Evolutionary conservation across 2,113 vertebrate genomes (phyloP), one percentile per base, ranked within the genome.

Genomic region (Microcebus lehilahytsara): DNA sequence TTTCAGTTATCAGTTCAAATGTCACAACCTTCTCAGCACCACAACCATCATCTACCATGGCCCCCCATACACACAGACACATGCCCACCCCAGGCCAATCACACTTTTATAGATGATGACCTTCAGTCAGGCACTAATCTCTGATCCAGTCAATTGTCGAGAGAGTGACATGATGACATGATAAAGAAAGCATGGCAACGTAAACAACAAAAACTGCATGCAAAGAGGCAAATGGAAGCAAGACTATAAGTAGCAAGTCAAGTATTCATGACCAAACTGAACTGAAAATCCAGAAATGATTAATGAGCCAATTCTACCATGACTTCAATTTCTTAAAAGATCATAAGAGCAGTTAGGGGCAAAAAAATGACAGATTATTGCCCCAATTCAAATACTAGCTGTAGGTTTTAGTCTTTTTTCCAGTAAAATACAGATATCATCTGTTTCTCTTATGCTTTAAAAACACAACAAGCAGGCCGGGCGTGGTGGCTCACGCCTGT

Each of bases 201-300:
- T 30, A 96, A 92, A 62, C 58, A 80, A 51, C 4, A 94, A n/a
- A 37, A 92, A 83, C 49, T 62, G 2, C 8, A 79, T 2, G 77
- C 80, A 72, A 56, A 30, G 14, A 85, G 23, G 85, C 74, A 88
- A 91, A 89, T 1, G 53, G 56, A 78, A 91, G 32, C 46, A 95
- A 67, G 62, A 81, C 53, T 7, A 6, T 34, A 93, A 60, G 37
- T 5, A 87, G 66, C 2, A 93, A 74, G 51, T 88, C 53, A 95
- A 94, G 60, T 60, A 64, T 58, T 56, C 85, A 22, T 34, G 40
- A 85, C 27, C 87, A 95, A 83, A 87, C 75, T 53, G 27, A 90
- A 37, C n/a, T 64, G 42, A 85, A 96, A 93, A 95, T 46, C 37
- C 58, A 88, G 56, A 84, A 97, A 96, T 77, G 49, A 95, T 85